phyloP scores from a whole-genome alignment of 35 echinoderm and acorn worm genomes.

The Strongylocentrotus purpuratus region DNA sequence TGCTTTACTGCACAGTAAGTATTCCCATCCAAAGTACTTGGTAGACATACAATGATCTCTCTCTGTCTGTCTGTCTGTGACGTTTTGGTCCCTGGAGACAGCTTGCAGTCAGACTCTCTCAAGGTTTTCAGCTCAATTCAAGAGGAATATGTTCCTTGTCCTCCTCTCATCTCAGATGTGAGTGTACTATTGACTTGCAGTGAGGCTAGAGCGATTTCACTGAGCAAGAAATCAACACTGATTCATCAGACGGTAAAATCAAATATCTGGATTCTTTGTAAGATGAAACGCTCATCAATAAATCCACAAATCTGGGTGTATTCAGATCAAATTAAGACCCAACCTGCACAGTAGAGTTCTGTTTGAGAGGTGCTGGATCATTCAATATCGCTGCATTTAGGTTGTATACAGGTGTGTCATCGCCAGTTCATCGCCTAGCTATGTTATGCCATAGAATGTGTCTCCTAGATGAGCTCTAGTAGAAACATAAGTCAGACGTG shows the following conservation, averaged over 20 bases:
- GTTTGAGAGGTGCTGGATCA: background rate
- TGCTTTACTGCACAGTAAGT: background rate
- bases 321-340: background rate
- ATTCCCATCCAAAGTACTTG: slow-evolving; percentile 1
- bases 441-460: background rate
- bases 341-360: background rate
- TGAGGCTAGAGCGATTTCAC: background rate
- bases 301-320: background rate
- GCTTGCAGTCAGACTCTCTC: background rate
- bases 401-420: background rate
- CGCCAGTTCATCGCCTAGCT: background rate
- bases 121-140: background rate
- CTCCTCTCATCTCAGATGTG: background rate
- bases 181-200: background rate
- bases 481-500: background rate
- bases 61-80: background rate
- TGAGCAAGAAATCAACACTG: background rate
- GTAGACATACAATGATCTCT: background rate
- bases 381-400: background rate
- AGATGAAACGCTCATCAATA: background rate
- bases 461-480: background rate
- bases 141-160: background rate
- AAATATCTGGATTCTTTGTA: background rate
- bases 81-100: background rate
- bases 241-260: background rate